Base-by-base conservation (phyloP, 2,113 vertebrate genomes). In the Corydoras sp. region DNA sequence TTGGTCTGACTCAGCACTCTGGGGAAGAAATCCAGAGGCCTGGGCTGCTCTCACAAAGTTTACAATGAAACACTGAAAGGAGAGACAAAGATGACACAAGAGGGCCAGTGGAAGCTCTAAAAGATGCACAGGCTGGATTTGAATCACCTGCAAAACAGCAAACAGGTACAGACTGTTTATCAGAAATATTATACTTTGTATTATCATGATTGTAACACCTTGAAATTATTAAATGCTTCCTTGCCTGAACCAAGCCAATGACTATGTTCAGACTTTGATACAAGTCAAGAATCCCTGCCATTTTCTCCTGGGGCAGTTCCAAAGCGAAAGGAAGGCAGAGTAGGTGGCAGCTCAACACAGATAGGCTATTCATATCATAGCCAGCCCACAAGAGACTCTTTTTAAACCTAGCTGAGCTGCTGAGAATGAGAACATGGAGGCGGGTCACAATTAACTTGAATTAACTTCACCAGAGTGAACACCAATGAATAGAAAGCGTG, bases 51-150 rank as follows among this genome's bases (percentile, higher is more conserved):
- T 71, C 66, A 85, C 83, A 66, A 95, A 86, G 82, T 86, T 85
- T 53, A 92, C 73, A 0, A 88, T 84, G 51, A 58, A 77, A 13
- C 71, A 48, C 0, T 87, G 64, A 81, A 95, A 90, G 10, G 80
- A 91, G 58, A 96, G 82, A 31, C 91, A 85, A 10, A 98, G 80
- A 50, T 83, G 91, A 77, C 92, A 87, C 68, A 97, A 85, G 62
- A 99, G 88, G 72, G 89, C 89, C 62, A 98, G 62, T 9, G 95
- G 95, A 74, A 93, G 83, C 82, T 95, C 90, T 0, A 91, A 82
- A 9, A 86, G 85, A 0, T 67, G 69, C 59, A 86, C 66, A 0
- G 89, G 86, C 76, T 93, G 86, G 56, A 54, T 60, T 76, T 88
- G 84, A 65, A 93, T 92, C 68, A 90, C 90, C 96, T 99, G 84